Conservation (phyloP, 2,113 vertebrate genomes). For the Nymphicus hollandicus region DNA sequence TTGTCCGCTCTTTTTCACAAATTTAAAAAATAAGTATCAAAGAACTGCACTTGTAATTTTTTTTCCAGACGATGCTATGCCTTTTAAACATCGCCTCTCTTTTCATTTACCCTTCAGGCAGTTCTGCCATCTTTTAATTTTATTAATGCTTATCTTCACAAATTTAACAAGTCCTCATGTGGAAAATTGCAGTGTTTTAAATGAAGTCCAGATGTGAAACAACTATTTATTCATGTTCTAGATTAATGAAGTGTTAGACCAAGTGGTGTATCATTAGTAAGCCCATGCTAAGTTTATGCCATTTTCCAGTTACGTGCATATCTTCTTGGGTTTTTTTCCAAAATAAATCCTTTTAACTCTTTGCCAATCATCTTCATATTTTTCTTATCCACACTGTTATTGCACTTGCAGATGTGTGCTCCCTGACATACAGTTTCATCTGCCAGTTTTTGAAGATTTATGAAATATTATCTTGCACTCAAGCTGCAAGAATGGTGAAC, state of each 20-base stretch:
- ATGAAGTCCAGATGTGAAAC: constrained; percentile 8
- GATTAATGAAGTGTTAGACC: background rate
- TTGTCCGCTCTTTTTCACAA: background rate
- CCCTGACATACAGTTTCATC: background rate
- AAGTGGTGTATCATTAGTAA: background rate
- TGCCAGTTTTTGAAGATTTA: background rate
- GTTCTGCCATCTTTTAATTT: constrained; percentile 10
- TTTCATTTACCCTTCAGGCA: constrained; percentile 1
- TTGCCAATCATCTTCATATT: background rate
- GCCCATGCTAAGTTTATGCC: background rate
- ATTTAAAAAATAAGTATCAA: background rate
- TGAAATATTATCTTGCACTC: background rate
- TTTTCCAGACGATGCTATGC: background rate
- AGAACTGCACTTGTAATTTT: background rate
- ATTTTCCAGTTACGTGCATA: background rate
- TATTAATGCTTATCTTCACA: background rate
- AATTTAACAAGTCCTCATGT: background rate
- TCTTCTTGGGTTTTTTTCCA: background rate
- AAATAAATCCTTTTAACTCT: background rate
- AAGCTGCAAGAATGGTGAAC: background rate
- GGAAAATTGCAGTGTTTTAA: background rate
- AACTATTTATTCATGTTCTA: background rate
- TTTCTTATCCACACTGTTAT: background rate
- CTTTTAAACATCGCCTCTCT: background rate
- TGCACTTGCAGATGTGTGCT: background rate